phyloP scores from a whole-genome alignment of 23 tunicate species.

The Corella eumyota region DNA sequence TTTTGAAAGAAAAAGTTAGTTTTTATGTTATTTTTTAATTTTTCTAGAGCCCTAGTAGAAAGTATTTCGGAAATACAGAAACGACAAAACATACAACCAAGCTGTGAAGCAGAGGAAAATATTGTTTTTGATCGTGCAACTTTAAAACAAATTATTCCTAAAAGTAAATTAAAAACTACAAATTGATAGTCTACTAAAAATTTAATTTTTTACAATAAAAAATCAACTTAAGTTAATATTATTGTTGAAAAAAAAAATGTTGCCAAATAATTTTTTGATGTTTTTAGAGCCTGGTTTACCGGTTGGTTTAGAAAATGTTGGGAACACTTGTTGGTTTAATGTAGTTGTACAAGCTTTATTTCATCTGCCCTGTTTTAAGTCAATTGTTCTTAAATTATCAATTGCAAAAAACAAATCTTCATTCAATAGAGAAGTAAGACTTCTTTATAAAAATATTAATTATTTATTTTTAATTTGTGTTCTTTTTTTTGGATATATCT shows the following conservation, averaged over 20 bases:
- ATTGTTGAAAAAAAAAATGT: background rate
- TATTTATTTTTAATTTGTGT: background rate
- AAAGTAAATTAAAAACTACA: too few relatives aligned
- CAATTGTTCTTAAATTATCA: constrained; percentile 14
- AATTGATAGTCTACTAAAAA: too few relatives aligned
- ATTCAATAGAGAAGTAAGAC: constrained; percentile 4
- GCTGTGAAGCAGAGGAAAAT: constrained; percentile 2
- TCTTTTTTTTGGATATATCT: too few relatives aligned
- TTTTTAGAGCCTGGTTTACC: constrained; percentile 29
- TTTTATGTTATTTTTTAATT: background rate
- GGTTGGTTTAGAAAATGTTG: constrained; percentile 40
- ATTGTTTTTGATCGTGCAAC: too few relatives aligned
- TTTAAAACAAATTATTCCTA: too few relatives aligned
- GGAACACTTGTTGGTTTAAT: constrained; percentile 49
- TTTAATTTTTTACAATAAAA: background rate
- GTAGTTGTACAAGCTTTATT: constrained; percentile 34
- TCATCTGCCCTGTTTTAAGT: constrained; percentile 24
- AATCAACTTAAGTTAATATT: background rate
- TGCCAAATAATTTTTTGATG: background rate
- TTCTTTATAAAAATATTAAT: too few relatives aligned
- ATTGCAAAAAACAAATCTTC: background rate
- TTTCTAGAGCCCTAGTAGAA: constrained; percentile 5
- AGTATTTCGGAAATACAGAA: constrained; percentile 5
- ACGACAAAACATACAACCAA: constrained; percentile 3
- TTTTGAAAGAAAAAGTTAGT: background rate